Evolutionary conservation across 2,113 vertebrate genomes (phyloP), one percentile per base, ranked within the genome.

Genomic region (Tapirus terrestris): DNA sequence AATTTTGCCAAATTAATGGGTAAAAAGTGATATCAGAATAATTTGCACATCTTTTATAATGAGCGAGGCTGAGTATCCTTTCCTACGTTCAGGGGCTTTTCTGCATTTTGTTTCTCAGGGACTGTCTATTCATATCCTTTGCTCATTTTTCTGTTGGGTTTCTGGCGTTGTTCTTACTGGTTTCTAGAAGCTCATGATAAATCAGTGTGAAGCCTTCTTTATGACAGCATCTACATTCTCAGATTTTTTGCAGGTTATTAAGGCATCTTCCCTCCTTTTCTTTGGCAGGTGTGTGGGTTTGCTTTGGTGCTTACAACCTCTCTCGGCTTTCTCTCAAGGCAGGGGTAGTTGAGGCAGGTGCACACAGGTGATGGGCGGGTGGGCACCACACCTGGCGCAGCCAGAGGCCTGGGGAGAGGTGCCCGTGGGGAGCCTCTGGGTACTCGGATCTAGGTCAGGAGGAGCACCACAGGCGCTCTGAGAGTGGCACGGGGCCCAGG

Each of bases 311-410:
- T 53, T 53, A 58, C 51, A 63, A 31, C 2, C 61, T 76, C 36
- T 43, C 53, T 27, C 0, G 0, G 33, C 60, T 81, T 43, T 27
- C n/a, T 12, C 53, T 87, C 21, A 25, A 63, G 76, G 21, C 6
- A 16, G 5, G 29, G n/a, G 27, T 61, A 56, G 43, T 51, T 29
- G 29, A 36, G n/a, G 29, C n/a, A 70, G 70, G 33, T 60, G 39
- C 18, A n/a, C 21, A 4, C 0, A 0, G 73, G 73, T 31, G 29
- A 27, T 16, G 27, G 16, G 45, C 6, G 25, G 31, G 48, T 31
- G 31, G 25, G 85, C n/a, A 29, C 17, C 43, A 25, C 2, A 11
- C 43, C 36, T 31, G 27, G 33, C 36, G 65, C 58, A 21, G 70
- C 73, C 23, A 16, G 43, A 21, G 51, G 45, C 84, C 33, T 11